Conservation (phyloP, 2,797 vertebrate genomes). For the Gymnothorax javanicus region DNA sequence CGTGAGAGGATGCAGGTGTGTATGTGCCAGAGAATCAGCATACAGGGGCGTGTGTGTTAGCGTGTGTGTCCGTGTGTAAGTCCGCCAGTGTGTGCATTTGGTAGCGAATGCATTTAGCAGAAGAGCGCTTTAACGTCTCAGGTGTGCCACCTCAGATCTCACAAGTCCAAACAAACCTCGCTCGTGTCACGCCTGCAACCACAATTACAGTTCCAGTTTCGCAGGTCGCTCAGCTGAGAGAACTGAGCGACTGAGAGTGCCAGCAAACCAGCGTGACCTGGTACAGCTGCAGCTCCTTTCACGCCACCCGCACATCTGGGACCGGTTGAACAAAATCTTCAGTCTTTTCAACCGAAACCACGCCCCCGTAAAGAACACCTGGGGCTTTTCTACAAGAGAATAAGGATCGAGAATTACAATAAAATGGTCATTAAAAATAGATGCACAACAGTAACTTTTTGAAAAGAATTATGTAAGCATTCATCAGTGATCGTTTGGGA, state of each 20-base stretch:
- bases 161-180: constrained; percentile 33
- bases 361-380: not conserved
- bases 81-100: not conserved
- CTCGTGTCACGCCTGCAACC: not conserved
- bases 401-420: not conserved
- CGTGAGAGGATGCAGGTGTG: not conserved
- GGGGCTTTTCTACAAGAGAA: not conserved
- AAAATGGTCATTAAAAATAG: not conserved
- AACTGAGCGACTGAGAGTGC: not conserved
- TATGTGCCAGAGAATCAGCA: not conserved
- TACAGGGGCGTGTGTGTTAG: constrained; percentile 26
- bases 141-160: not conserved
- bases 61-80: constrained; percentile 25
- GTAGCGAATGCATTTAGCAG: not conserved
- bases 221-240: not conserved
- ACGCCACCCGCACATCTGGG: not conserved
- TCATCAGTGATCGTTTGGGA: not conserved
- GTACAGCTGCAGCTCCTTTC: not conserved
- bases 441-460: not conserved
- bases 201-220: not conserved
- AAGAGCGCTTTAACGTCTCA: constrained; percentile 6
- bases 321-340: not conserved
- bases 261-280: not conserved
- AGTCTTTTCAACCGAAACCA: not conserved
- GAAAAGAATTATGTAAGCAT: not conserved